Base-by-base conservation (phyloP, 2,888 invertebrate species). In the Ischnus inquisitorius region DNA sequence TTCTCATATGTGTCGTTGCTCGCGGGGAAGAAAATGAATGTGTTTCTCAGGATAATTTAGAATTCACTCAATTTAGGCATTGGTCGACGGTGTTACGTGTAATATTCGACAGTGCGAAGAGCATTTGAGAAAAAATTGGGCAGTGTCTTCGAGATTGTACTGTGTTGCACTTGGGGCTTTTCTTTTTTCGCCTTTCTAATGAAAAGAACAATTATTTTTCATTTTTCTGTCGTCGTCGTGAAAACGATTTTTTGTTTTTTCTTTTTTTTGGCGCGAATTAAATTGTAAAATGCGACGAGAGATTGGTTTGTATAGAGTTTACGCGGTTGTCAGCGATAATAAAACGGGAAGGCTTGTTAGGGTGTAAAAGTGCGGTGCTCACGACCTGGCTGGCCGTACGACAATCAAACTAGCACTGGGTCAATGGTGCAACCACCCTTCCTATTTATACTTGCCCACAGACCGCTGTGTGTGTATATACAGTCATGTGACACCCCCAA, bases 341-440 rank as follows among this genome's bases (percentile, higher is more conserved):
- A 67, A 85, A 83, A 57, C 68, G 76, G 68, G 34, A 88, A 87
- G 87, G 88, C 84, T 83, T 83, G 79, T 67, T 71, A 68, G 85
- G 84, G 79, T 81, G 83, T 81, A 80, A 79, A 77, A 77, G 84
- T 85, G 86, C 78, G 72, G 62, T 81, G 69, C 83, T 80, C 71
- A 78, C 80, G 83, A 92, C 89, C 90, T 90, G 90, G 89, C 91
- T 89, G 90, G 89, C 88, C 89, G 89, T 90, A 87, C 88, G 89
- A 90, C 90, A 91, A 91, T 90, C 90, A 90, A 91, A 87, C 86
- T 85, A 85, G 90, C 92, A 92, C 93, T 93, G 92, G 93, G 93
- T 92, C 92, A 92, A 92, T 92, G 93, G 92, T 92, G 92, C 91
- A 92, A 91, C 91, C 91, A 91, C 92, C 92, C 92, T 90, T 90